A percentile compares a stretch with the other conserved stretches of the same genome.
Evolutionary conservation across 2,113 vertebrate species (phyloP).

Genomic region (Thalassarche chlororhynchos): DNA sequence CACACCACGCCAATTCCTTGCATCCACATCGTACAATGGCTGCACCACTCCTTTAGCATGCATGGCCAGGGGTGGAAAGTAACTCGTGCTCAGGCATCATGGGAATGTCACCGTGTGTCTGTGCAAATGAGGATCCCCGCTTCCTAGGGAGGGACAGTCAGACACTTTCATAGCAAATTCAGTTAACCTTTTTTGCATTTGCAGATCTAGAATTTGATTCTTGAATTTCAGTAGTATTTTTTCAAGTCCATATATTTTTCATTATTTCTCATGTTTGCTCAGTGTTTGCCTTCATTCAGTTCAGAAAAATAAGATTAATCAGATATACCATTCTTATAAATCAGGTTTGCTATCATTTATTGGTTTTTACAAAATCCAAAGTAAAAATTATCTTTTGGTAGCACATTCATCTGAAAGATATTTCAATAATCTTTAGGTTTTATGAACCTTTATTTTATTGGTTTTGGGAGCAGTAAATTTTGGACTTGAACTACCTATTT

Average conservation of each 20-base stretch:
- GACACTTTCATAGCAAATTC: neutral
- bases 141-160: neutral
- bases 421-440: neutral
- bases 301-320: neutral
- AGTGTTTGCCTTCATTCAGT: neutral
- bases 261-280: neutral
- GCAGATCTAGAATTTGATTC: neutral
- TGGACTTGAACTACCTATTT: neutral
- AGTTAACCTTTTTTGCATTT: neutral
- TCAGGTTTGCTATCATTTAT: neutral
- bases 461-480: neutral
- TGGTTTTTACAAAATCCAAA: neutral
- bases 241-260: neutral
- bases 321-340: neutral
- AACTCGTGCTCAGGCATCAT: fast-evolving
- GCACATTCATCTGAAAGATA: neutral
- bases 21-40: fast-evolving
- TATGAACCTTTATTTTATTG: neutral
- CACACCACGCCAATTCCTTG: neutral
- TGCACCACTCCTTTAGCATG: neutral
- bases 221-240: neutral
- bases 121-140: neutral
- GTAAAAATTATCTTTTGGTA: neutral
- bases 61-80: neutral
- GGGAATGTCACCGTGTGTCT: fast-evolving